Base-by-base conservation (phyloP, 2,888 invertebrate genomes). In the Lycophotia porphyrea region DNA sequence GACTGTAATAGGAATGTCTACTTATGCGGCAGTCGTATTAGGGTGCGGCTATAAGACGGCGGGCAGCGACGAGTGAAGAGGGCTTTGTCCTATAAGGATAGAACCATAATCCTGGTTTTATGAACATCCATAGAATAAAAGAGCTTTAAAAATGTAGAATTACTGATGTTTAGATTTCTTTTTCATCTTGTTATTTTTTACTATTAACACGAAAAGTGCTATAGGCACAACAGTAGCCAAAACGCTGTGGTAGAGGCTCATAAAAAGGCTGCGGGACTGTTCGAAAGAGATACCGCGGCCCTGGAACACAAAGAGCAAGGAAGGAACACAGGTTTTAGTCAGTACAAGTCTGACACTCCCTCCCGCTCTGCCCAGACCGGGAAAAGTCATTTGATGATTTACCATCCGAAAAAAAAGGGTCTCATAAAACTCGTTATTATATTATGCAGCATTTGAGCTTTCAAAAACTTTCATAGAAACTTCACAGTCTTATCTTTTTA, bases 1-100 rank as follows among this genome's bases (percentile, higher is more conserved):
- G 82, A 73, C 70, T 86, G 79, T 67, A 78, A 73, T 83, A 72
- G 65, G 67, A 82, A 82, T 86, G 86, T 55, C 65, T 71, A 71
- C 70, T 83, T 85, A 72, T 42, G 71, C 58, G 44, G 58, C 71
- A 77, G 31, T 60, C 42, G 21, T 15, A 18, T 58, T 21, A 66
- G 31, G 76, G 3, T 58, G 24, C 4, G 44, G 24, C 34, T 39
- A 63, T 27, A 61, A 15, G 24, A 13, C 2, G 15, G 39, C 13
- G 34, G n/a, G 7, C 11, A 52, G 68, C 83, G 47, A 34, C 15
- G 1, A 76, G 27, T 39, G 27, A 15, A 77, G 52, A 66, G 61
- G 13, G 7, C 5, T 15, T n/a, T 63, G n/a, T 11, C 9, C 18
- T 3, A 34, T 1, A 36, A 34, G 13, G 9, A 7, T 34, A 1